These are phyloP conservation scores for Cephalopachus bancanus DNA, from an alignment of 2,797 vertebrate genomes.

Conservation along the genomic window DNA sequence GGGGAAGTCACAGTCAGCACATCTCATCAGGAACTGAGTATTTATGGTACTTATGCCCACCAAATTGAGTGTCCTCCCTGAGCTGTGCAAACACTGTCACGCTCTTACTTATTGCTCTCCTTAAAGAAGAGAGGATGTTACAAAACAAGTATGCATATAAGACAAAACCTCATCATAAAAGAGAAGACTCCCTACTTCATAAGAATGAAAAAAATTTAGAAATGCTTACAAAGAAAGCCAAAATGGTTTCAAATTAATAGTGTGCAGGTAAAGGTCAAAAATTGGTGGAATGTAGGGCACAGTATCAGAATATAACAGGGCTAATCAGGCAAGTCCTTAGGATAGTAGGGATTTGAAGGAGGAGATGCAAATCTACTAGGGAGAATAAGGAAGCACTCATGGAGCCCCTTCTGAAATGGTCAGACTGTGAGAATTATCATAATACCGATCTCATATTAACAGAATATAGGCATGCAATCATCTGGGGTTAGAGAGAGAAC, in stretches of 20 bases:
- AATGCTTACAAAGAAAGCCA: background rate
- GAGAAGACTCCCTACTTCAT: background rate
- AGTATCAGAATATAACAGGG: background rate
- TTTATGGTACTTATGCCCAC: fast-evolving
- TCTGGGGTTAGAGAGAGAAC: background rate
- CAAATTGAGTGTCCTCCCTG: background rate
- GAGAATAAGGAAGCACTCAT: background rate
- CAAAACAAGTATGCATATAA: background rate
- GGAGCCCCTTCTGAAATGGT: background rate
- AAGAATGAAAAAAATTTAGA: background rate
- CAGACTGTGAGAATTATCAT: background rate
- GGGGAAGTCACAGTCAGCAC: background rate
- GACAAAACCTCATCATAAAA: background rate
- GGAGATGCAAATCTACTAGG: background rate
- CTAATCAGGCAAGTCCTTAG: background rate
- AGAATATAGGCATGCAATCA: background rate
- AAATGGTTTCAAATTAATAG: background rate
- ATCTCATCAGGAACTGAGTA: background rate
- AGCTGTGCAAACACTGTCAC: background rate
- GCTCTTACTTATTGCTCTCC: background rate
- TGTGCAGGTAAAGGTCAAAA: background rate
- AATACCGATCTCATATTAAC: background rate
- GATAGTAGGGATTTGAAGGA: background rate
- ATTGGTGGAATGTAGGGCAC: background rate
- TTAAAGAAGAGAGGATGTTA: background rate